These are phyloP conservation scores for Pseudolaguvia tuberculata DNA, from an alignment of 2,113 vertebrate species.

Conservation along the genomic window DNA sequence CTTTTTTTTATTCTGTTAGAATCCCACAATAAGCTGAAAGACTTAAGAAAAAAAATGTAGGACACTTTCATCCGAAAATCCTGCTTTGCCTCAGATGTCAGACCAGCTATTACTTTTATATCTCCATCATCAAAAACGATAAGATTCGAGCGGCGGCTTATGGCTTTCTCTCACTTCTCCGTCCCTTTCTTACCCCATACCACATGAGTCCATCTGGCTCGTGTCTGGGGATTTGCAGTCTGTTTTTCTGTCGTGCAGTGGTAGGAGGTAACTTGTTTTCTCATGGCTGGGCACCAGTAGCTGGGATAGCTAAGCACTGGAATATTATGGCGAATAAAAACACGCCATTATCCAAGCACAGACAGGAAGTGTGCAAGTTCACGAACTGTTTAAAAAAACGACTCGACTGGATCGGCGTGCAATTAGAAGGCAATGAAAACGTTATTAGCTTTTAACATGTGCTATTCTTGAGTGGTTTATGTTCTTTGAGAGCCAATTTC, in stretches of 20 bases:
- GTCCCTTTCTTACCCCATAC: not conserved
- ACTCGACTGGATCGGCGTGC: constrained; percentile 5
- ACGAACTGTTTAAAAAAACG: constrained; percentile 12
- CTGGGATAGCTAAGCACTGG: not conserved
- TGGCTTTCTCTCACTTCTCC: constrained; percentile 10
- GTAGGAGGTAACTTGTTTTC: not conserved
- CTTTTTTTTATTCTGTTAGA: not conserved
- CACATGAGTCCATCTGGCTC: constrained; percentile 50
- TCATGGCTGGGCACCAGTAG: constrained; percentile 13
- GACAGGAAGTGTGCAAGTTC: constrained; percentile 34
- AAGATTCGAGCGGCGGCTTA: constrained; percentile 24
- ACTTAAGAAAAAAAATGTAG: not conserved
- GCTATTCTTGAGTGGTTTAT: constrained; percentile 18
- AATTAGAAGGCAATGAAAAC: constrained; percentile 30
- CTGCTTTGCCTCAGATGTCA: constrained; percentile 10
- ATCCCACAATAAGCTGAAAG: not conserved
- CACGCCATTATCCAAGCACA: constrained; percentile 6
- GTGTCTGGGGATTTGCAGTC: constrained; percentile 47
- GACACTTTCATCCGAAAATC: not conserved
- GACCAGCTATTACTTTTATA: not conserved
- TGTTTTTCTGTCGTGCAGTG: constrained; percentile 5
- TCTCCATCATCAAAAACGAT: constrained; percentile 4
- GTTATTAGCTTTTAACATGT: constrained; percentile 24
- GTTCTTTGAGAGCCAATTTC: constrained; percentile 16
- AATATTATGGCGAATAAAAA: constrained; percentile 18